Base-by-base conservation (phyloP, 2,113 vertebrate genomes). In the Anas platyrhynchos region DNA sequence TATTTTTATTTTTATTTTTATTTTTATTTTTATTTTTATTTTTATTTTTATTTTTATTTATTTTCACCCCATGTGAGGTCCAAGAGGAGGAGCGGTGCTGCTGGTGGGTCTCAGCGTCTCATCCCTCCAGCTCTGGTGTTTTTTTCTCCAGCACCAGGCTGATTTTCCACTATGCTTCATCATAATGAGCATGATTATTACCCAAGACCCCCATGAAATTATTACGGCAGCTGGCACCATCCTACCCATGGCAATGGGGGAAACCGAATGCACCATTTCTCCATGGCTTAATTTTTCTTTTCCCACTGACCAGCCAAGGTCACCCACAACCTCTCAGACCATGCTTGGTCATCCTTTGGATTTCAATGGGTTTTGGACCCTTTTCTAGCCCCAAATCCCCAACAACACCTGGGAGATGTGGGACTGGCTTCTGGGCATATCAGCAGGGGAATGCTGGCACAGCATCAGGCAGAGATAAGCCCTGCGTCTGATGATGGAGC, bases 151-250 rank as follows among this genome's bases (percentile, higher is more conserved):
- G 23, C 50, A 52, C 50, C 50, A 26, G 50, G 23, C 74, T 44
- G 52, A 9, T 72, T 87, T 36, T 20, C 27, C 20, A 26, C 59
- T 13, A 3, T 2, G 7, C 3, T 56, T 61, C 0, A 0, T 61
- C 50, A 9, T 36, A 59, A 43, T 0, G 3, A 66, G 38, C 50
- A 38, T 38, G 9, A 38, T 38, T 38, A 16, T 22, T 32, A 23
- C 27, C 34, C 6, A 6, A 32, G 63, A 44, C 41, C 34, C 32
- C 27, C 17, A 2, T 3, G 16, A 8, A 13, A 10, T 44, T 80
- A 66, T 67, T 22, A 6, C 16, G 52, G 52, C 63, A 84, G 23
- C 31, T 80, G 68, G 52, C 16, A 25, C 18, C 78, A 81, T 62
- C 65, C 34, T 55, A 17, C 38, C 31, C 3, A 0, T 38, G 31